Evolutionary conservation across 2,797 vertebrate species (phyloP).

Genomic region (Melanotaenia boesemani): DNA sequence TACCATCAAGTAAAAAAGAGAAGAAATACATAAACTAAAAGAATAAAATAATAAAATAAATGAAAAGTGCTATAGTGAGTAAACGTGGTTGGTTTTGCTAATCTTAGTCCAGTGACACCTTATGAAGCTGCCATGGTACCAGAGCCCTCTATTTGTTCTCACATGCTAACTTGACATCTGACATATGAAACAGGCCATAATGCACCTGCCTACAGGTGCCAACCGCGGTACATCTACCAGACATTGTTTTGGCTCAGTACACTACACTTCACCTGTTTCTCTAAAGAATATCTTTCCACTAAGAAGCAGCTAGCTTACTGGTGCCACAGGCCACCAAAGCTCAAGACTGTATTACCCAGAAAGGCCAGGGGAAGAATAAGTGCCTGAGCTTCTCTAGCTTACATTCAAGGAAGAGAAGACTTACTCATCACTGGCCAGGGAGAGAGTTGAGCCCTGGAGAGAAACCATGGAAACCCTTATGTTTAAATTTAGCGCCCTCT

Average conservation of each 20-base stretch:
- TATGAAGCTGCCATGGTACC: no score
- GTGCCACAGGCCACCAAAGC: slow-evolving; percentile 45
- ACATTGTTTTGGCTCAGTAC: slow-evolving; percentile 60
- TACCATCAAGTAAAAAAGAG: neutral
- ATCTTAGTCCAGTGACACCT: no score
- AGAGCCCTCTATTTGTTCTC: no score
- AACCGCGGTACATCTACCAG: slow-evolving; percentile 28
- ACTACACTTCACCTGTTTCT: slow-evolving; percentile 32
- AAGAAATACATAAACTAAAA: no score
- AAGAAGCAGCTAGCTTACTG: slow-evolving; percentile 24
- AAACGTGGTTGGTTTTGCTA: no score
- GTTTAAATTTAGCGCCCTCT: slow-evolving; percentile 89
- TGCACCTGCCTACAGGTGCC: slow-evolving; percentile 15
- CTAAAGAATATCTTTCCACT: slow-evolving; percentile 25
- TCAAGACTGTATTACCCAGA: slow-evolving; percentile 70
- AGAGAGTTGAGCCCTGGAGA: slow-evolving; percentile 82
- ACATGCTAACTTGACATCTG: no score
- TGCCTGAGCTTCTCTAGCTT: slow-evolving; percentile 40
- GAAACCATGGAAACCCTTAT: slow-evolving; percentile 83
- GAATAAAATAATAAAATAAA: no score
- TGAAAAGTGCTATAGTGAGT: no score
- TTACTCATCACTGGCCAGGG: slow-evolving; percentile 82
- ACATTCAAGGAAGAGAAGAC: slow-evolving; percentile 77
- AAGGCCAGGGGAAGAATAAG: slow-evolving; percentile 47
- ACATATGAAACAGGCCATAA: neutral